These are phyloP conservation scores for Tiphia femorata DNA, from an alignment of 2,888 invertebrate species.

Conservation along the genomic window DNA sequence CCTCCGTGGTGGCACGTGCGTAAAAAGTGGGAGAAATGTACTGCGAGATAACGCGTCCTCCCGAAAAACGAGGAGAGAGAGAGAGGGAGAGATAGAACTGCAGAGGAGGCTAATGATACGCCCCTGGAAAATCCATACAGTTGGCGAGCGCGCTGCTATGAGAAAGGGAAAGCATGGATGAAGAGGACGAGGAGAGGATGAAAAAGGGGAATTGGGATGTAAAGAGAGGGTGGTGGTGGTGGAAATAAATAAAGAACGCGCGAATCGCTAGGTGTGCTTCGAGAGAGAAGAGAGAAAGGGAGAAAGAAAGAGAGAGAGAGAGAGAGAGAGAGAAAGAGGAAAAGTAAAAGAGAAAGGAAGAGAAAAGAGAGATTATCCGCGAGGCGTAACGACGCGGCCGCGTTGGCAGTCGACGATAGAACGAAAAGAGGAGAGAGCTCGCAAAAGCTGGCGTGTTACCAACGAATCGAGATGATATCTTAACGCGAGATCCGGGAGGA, in stretches of 20 bases:
- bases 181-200: neutral
- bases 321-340: neutral
- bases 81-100: neutral
- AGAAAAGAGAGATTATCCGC: neutral
- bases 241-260: no score
- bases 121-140: no score
- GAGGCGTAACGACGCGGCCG: no score
- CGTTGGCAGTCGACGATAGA: no score
- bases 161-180: neutral
- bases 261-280: no score
- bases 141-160: no score
- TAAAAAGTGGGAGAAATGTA: no score
- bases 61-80: neutral
- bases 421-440: no score
- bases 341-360: neutral
- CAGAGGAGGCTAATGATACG: neutral
- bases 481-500: neutral
- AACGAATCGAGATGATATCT: constrained; percentile 2
- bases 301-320: neutral
- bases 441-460: neutral
- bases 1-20: no score
- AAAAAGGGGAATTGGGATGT: constrained; percentile 10
- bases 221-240: neutral
- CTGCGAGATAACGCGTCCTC: no score
- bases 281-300: neutral